Evolutionary conservation across 2,113 vertebrate species (phyloP), one percentile per base, ranked within the genome.

Genomic region (Tetraodon nigroviridis): DNA sequence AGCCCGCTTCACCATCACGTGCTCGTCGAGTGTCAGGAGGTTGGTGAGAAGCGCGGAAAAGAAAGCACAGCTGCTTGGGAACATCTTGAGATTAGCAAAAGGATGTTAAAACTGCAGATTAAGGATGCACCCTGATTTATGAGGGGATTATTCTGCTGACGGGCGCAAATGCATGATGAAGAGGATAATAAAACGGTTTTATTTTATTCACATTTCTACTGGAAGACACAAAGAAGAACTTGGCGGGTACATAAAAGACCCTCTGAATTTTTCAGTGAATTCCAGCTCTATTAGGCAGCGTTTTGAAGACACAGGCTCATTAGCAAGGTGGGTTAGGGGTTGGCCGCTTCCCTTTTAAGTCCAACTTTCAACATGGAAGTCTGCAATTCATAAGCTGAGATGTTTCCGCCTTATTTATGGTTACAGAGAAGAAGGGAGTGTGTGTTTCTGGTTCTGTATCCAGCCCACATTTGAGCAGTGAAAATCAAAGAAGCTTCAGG

Each of bases 61-160:
- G 61, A 58, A 53, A 74, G 67, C 48, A 57, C 78, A 76, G 73
- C 81, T 81, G 75, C 76, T 82, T 57, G 70, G 70, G 72, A 62
- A 76, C 72, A 82, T 76, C 82, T 57, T 27, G 56, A 80, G 81
- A 86, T 84, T 84, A 77, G 69, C 73, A 80, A 80, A 85, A 32
- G 51, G 79, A 78, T 42, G 56, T 57, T 67, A 18, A 72, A 81
- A 79, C 55, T 51, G 18, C 49, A 66, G 78, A 87, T 82, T 84
- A 73, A 63, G 79, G 62, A 65, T 64, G 54, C 21, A 41, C 53
- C 42, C 67, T 47, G 68, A 69, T 6, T 73, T 76, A 48, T 51
- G 64, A 20, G 51, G 17, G 32, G 78, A 79, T 81, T 82, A 84
- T 85, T 79, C 72, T 55, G 44, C 61, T 61, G 69, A 79, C 40